Evolutionary conservation across 2,113 vertebrate genomes (phyloP), one percentile per base, ranked within the genome.

Genomic region (Scomber colias): DNA sequence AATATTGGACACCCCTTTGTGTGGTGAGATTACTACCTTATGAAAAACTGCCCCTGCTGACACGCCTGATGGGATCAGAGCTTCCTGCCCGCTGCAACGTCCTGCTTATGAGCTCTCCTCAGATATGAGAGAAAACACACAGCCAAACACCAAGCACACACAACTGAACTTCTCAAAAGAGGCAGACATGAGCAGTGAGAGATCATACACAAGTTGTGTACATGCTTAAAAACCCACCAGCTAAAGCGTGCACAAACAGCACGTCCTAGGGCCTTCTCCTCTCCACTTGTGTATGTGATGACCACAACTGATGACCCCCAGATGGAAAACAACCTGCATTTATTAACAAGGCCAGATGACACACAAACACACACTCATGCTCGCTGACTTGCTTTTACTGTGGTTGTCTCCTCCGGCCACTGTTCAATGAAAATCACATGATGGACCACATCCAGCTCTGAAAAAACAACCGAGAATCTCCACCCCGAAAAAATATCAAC

Each of bases 11-110:
- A 77, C 86, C 87, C 86, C 88, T 92, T 91, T 94, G 91, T 91
- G 90, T 89, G 88, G 63, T 40, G 69, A 92, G 91, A 94, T 94
- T 94, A 91, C 88, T 72, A 77, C 88, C 83, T 94, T 92, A 94
- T 94, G 93, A 93, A 94, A 93, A 91, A 88, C 78, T 84, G 79
- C 92, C 83, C 93, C 88, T 57, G 92, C 90, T 89, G 91, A 92
- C 90, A 80, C 27, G 65, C 86, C 85, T 83, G 91, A 86, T 90
- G 91, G 89, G 91, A 89, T 90, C 89, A 86, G 88, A 90, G 90
- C 86, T 92, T 90, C 87, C 85, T 89, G 90, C 78, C 81, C 21
- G 31, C 80, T 71, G 76, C 81, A 85, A 88, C 77, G 53, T 62
- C 73, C 65, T 79, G 83, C 85, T 83, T 88, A 83, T 86, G 71